Percentiles rank a stretch among this genome's conserved stretches.
These are phyloP conservation scores for Buphagus erythrorhynchus DNA, from an alignment of 2,797 vertebrate species.

Conservation along the genomic window DNA sequence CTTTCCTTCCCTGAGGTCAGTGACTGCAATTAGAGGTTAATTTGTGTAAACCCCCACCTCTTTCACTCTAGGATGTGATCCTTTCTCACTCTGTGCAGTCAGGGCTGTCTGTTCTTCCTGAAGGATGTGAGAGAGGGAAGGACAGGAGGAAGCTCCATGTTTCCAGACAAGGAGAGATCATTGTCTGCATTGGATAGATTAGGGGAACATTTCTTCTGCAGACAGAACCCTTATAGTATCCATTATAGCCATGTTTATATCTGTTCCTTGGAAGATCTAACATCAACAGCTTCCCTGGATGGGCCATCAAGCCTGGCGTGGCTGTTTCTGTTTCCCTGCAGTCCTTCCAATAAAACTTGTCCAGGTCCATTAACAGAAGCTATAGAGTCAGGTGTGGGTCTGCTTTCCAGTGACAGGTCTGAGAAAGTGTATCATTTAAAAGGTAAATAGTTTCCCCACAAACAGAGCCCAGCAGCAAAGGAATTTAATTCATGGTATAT, in stretches of 20 bases:
- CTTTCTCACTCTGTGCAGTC: background rate
- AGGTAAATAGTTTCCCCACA: slow-evolving; percentile 22
- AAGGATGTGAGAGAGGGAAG: background rate
- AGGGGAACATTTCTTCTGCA: background rate
- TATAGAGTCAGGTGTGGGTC: background rate
- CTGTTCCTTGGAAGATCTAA: background rate
- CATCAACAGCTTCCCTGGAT: background rate
- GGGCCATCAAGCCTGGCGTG: background rate
- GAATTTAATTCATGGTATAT: slow-evolving; percentile 13
- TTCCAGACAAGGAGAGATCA: background rate
- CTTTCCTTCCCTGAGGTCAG: too few relatives aligned
- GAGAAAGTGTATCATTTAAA: slow-evolving; percentile 32
- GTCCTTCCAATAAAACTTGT: background rate
- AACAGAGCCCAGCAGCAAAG: background rate
- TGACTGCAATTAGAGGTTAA: background rate
- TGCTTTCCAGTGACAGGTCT: slow-evolving; percentile 14
- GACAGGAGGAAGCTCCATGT: background rate
- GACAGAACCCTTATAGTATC: background rate
- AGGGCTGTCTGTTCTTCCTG: background rate
- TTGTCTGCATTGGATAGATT: background rate
- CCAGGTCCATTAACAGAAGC: background rate
- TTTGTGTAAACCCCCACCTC: background rate
- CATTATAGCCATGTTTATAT: background rate
- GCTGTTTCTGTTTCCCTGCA: background rate
- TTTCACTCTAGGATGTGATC: background rate